Percentiles rank a stretch among this genome's conserved stretches.
Conservation (phyloP, 2,797 vertebrate genomes). For the Ataeniobius toweri region DNA sequence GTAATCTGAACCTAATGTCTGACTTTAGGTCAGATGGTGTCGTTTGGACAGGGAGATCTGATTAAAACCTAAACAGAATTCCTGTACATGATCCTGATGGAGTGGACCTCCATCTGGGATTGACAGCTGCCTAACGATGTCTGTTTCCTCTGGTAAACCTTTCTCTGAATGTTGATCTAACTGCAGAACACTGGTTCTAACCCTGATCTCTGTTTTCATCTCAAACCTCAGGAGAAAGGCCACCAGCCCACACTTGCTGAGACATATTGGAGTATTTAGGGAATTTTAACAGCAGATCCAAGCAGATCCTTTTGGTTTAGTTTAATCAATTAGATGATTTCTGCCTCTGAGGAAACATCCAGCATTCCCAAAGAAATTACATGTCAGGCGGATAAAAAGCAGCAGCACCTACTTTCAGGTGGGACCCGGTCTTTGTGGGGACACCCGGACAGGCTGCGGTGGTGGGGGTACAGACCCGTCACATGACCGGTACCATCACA, state of each 20-base stretch:
- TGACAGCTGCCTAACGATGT: neutral
- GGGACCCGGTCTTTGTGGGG: slow-evolving; percentile 99
- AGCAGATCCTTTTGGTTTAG: neutral
- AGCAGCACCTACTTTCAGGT: slow-evolving; percentile 92
- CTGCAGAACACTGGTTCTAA: too few relatives aligned
- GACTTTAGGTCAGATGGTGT: too few relatives aligned
- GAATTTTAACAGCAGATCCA: neutral
- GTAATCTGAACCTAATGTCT: too few relatives aligned
- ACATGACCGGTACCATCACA: slow-evolving; percentile 98
- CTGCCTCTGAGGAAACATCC: slow-evolving; percentile 24
- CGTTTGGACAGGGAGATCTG: neutral
- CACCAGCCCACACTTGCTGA: too few relatives aligned
- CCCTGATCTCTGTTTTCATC: too few relatives aligned
- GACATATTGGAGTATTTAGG: too few relatives aligned
- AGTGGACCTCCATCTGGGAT: neutral
- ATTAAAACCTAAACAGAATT: neutral
- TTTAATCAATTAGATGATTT: slow-evolving; percentile 3
- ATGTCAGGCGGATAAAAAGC: slow-evolving; percentile 34
- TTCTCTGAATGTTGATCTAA: too few relatives aligned
- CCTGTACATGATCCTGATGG: neutral
- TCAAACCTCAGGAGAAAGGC: too few relatives aligned
- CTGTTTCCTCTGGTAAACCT: too few relatives aligned
- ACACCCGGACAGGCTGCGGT: slow-evolving; percentile 98
- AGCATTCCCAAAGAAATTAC: slow-evolving; percentile 31
- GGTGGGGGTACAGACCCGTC: slow-evolving; percentile 97